These are phyloP conservation scores for Pseudorhiza aurosa DNA, from an alignment of 30 jellyfish, hydroid and myxozoan species.

Conservation along the genomic window DNA sequence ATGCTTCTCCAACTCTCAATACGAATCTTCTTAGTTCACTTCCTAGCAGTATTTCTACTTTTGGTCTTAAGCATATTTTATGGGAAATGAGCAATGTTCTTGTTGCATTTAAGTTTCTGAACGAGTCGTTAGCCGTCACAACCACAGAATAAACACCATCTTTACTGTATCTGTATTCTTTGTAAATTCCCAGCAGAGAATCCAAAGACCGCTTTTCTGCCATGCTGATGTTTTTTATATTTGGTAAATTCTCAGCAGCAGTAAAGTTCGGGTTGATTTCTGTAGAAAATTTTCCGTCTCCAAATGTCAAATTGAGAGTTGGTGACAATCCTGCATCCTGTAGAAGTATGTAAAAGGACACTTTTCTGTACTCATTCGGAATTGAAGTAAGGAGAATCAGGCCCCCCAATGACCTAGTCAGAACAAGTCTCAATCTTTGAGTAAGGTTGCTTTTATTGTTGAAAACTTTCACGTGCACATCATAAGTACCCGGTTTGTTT, in stretches of 20 bases:
- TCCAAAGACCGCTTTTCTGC: not conserved
- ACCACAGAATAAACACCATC: conserved; percentile 7
- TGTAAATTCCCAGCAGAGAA: not conserved
- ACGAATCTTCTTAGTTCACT: not conserved
- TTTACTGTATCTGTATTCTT: not conserved
- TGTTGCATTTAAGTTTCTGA: conserved; percentile 5
- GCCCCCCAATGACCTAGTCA: conserved; percentile 21
- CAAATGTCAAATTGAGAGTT: conserved; percentile 31
- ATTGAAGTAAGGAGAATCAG: not conserved
- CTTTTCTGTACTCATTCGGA: not conserved
- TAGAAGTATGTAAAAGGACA: conserved; percentile 19
- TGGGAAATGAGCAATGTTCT: conserved; percentile 22
- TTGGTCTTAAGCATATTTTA: conserved; percentile 34
- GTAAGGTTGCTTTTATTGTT: not conserved
- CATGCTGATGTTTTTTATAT: not conserved
- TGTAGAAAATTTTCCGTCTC: conserved; percentile 11
- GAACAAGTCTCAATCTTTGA: not conserved
- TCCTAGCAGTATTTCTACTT: not conserved
- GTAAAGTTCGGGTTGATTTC: not conserved
- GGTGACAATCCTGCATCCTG: conserved; percentile 2
- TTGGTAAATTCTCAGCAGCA: conserved; percentile 29
- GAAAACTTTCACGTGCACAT: conserved; percentile 27
- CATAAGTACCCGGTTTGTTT: conserved; percentile 22
- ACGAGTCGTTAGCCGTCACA: conserved; percentile 20
- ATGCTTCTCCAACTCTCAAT: conserved; percentile 20